A percentile compares a stretch with the other conserved stretches of the same genome.
phyloP scores from a whole-genome alignment of 2,113 vertebrate genomes.

The Phoxinus phoxinus region DNA sequence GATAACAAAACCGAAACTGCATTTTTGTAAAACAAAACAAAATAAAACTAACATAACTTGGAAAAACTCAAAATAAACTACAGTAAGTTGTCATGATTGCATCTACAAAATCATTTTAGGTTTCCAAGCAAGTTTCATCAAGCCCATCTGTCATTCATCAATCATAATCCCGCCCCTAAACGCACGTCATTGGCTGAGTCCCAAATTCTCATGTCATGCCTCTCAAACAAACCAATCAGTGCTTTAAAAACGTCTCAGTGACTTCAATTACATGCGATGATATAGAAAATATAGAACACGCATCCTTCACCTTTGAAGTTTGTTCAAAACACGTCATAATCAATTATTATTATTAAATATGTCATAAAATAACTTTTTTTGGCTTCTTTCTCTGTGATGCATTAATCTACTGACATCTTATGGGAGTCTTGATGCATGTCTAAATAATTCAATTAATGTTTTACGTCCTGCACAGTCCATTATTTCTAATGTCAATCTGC shows the following conservation, averaged over 20 bases:
- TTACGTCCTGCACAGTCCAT: conserved; percentile 35
- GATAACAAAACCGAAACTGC: no score
- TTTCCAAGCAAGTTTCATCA: not conserved
- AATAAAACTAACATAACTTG: not conserved
- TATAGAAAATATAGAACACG: no score
- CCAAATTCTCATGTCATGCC: not conserved
- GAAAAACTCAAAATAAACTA: not conserved
- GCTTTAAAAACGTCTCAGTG: not conserved
- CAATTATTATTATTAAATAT: no score
- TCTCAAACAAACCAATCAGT: not conserved
- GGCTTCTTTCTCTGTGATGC: not conserved
- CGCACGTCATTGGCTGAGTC: not conserved
- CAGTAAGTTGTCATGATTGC: not conserved
- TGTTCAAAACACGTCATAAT: not conserved
- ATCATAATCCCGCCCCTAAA: not conserved
- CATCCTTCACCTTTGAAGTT: not conserved
- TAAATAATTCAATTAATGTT: conserved; percentile 49
- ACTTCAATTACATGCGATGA: not conserved
- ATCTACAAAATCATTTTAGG: not conserved
- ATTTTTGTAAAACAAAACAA: not conserved
- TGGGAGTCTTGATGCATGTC: conserved; percentile 6
- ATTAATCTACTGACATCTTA: conserved; percentile 19
- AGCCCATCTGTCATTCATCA: not conserved
- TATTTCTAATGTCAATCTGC: conserved; percentile 45
- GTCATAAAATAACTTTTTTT: not conserved